Evolutionary conservation across 2,797 vertebrate genomes (phyloP).

Genomic region (Coilia nasus): DNA sequence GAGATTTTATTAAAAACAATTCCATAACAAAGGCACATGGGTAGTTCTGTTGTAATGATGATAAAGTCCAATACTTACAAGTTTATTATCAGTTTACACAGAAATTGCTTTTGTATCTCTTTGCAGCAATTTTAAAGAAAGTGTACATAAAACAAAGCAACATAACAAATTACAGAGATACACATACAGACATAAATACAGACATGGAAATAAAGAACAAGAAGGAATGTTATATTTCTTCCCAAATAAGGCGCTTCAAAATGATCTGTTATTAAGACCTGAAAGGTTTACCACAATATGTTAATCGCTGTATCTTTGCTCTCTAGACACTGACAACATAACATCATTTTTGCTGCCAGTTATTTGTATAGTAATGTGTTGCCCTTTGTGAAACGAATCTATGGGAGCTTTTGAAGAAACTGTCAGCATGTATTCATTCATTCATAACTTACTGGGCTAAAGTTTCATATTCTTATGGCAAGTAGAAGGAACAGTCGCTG

Average conservation of each 20-base stretch:
- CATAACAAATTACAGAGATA: no score
- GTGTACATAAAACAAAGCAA: no score
- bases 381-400: background rate
- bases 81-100: no score
- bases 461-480: conserved; percentile 64
- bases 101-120: background rate
- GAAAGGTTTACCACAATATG: background rate
- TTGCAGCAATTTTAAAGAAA: no score
- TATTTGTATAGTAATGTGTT: conserved; percentile 9
- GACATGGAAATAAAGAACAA: no score
- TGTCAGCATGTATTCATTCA: conserved; percentile 14
- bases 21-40: no score
- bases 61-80: no score
- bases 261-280: background rate
- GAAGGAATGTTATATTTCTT: no score
- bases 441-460: conserved; percentile 45
- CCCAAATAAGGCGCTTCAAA: no score
- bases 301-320: background rate
- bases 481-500: conserved; percentile 62
- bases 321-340: background rate
- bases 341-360: conserved; percentile 5
- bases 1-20: no score
- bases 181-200: no score
- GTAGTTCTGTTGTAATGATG: no score
- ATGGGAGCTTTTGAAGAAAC: conserved; percentile 12